Evolutionary conservation across 2,113 vertebrate species (phyloP), one percentile per base, ranked within the genome.

Genomic region (Lophotis ruficrista): DNA sequence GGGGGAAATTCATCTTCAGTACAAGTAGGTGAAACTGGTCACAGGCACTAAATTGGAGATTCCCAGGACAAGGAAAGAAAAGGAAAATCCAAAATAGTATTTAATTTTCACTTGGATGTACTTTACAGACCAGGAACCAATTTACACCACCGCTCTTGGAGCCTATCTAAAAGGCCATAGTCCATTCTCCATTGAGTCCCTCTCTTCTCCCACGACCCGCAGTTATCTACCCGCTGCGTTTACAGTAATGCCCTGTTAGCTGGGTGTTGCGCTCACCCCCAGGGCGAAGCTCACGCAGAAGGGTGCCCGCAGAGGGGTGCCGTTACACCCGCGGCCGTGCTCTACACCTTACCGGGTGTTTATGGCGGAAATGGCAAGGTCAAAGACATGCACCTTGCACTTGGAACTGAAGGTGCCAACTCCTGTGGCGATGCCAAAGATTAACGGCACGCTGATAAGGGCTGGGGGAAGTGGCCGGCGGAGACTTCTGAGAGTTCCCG

Each of bases 371-470:
- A 78, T n/a, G 80, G 72, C 88, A 89, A 97, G 89, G 94, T 89
- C 89, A 75, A 76, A 96, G 80, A 48, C 68, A 20, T 1, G 95
- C 90, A 94, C 96, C 90, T 96, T 96, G 93, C 95, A 92, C 96
- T 92, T 96, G 95, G 86, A 96, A 89, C 94, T 89, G 83, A 68
- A 96, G 94, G 93, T 94, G 95, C 95, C 95, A 94, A 87, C 73
- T 95, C 69, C 50, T 85, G 86, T 48, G 85, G 83, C 0, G 35
- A 81, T 89, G 94, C 94, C 92, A 79, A 51, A 94, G 87, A 95
- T 85, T 93, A 96, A 94, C 41, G 10, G 94, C 2, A 0, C 0
- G 1, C 68, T 80, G 95, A 97, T 96, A 97, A 97, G 95, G 61
- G 70, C 75, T 21, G 54, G 58, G 35, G 61, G 41, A 92, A 91